Evolutionary conservation across 2,888 invertebrate genomes (phyloP).

Genomic region (Stenoptilia bipunctidactyla): DNA sequence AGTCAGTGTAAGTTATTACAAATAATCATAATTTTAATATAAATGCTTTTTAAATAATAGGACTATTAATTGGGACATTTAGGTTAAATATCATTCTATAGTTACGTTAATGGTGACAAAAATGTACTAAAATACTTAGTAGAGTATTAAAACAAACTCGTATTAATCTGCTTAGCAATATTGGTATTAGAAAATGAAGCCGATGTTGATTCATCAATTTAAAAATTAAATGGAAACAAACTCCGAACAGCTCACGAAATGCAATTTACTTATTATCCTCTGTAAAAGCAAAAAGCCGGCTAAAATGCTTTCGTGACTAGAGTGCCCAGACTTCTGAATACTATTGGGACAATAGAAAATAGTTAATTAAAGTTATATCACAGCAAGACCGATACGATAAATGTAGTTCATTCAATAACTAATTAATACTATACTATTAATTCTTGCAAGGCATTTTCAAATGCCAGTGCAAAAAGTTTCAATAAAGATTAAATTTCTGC

Average conservation of each 20-base stretch:
- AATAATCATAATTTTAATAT: no score
- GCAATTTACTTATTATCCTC: slow-evolving; percentile 34
- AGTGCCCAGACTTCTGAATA: slow-evolving; percentile 16
- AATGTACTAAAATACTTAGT: no score
- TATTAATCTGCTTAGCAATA: no score
- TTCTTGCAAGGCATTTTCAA: background rate
- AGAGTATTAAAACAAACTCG: no score
- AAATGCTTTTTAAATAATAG: no score
- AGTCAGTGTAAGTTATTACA: no score
- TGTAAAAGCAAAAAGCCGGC: slow-evolving; percentile 24
- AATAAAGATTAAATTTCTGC: no score
- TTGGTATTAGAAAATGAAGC: no score
- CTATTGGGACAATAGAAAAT: slow-evolving; percentile 4
- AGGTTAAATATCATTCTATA: no score
- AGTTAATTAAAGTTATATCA: slow-evolving; percentile 15
- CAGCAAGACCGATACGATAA: slow-evolving; percentile 1
- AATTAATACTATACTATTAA: background rate
- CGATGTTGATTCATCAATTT: background rate
- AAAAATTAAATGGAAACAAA: slow-evolving; percentile 28
- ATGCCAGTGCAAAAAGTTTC: no score
- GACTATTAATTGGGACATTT: no score
- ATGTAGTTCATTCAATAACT: background rate
- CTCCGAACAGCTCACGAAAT: slow-evolving; percentile 28
- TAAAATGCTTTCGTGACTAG: slow-evolving; percentile 25
- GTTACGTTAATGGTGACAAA: no score